Evolutionary conservation across 2,113 vertebrate species (phyloP).

Genomic region (Carettochelys insculpta): DNA sequence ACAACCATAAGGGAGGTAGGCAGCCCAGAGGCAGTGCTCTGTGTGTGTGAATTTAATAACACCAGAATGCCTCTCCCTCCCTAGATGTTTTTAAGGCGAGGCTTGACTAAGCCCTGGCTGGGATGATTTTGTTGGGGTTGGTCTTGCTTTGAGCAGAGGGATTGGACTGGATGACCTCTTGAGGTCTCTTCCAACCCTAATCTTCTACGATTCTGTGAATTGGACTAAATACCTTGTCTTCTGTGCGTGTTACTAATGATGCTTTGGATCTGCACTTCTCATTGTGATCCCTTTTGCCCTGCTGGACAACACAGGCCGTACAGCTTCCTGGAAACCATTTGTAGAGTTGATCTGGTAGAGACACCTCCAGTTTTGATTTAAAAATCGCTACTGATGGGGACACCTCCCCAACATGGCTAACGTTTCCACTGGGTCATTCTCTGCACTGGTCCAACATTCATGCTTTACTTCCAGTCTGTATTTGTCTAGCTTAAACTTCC

Average conservation of each 20-base stretch:
- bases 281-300: neutral
- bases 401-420: neutral
- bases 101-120: no score
- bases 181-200: no score
- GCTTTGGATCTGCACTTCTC: neutral
- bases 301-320: neutral
- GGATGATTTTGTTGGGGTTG: no score
- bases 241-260: neutral
- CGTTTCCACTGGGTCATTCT: neutral
- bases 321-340: neutral
- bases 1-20: slow-evolving; percentile 31
- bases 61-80: no score
- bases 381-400: neutral
- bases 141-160: no score
- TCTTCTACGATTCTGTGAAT: no score
- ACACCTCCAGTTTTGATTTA: neutral
- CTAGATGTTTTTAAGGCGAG: no score
- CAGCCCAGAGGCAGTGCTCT: neutral
- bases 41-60: neutral
- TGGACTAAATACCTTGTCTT: neutral
- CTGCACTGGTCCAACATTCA: neutral
- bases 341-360: neutral
- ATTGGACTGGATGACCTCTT: no score
- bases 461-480: neutral
- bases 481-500: neutral